phyloP scores from a whole-genome alignment of 2,888 invertebrate species.

The Enoplolaimus lenunculus region DNA sequence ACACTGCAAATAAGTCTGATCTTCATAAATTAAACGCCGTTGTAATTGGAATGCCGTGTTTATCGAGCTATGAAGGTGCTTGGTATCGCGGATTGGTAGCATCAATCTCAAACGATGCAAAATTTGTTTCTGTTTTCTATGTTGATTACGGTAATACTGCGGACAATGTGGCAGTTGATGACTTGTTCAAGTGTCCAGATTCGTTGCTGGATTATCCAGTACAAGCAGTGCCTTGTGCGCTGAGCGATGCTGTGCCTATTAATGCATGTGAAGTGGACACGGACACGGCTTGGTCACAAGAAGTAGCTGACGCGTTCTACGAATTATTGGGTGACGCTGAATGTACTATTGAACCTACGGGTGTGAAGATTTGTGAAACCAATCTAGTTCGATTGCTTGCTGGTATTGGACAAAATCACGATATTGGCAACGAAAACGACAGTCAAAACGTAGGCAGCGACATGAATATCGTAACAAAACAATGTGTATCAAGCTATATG shows the following conservation, averaged over 20 bases:
- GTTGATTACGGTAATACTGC: slow-evolving; percentile 14
- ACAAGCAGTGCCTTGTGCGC: slow-evolving; percentile 1
- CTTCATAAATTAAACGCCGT: background rate
- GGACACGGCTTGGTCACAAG: background rate
- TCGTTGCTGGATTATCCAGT: background rate
- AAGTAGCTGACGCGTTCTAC: background rate
- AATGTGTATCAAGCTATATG: too few species aligned
- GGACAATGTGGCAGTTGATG: background rate
- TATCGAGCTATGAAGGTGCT: background rate
- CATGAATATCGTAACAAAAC: too few species aligned
- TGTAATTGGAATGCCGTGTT: background rate
- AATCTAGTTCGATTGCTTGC: background rate
- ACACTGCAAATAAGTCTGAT: background rate
- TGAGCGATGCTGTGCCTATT: background rate
- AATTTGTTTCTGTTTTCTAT: slow-evolving; percentile 1
- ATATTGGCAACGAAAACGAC: too few species aligned
- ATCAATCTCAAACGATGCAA: background rate
- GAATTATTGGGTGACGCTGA: background rate
- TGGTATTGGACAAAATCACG: background rate
- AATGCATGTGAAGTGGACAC: background rate
- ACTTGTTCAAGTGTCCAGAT: background rate
- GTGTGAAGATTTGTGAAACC: background rate
- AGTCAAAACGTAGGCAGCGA: too few species aligned
- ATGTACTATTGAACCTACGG: background rate
- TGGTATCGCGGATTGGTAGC: slow-evolving; percentile 10